Evolutionary conservation across 2,888 invertebrate genomes (phyloP), one percentile per base, ranked within the genome.

Genomic region (Falcaria lacertinaria): DNA sequence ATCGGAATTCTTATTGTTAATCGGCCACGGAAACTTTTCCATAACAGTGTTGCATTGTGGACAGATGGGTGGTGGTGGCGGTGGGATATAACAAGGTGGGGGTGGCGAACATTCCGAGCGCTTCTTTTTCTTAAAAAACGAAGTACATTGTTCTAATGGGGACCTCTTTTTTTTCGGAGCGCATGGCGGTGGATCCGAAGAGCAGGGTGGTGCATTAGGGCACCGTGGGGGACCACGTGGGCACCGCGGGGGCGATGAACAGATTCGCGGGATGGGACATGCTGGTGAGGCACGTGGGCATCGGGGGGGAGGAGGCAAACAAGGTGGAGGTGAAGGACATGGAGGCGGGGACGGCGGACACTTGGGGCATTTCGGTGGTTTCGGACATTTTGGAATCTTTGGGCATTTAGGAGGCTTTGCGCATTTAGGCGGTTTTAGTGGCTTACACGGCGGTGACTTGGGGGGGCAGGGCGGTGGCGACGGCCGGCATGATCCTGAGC

Each of bases 391-490:
- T 1, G 28, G 28, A 1, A 11, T 3, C 6, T 7, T 7, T 7
- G 28, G 28, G 11, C 28, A 28, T 28, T 28, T 28, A 7, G 28
- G 28, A 1, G 11, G 28, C 28, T 28, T 28, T 11, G 28, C 8
- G 11, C 28, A 28, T 15, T 38, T 15, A 16, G 34, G 19, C n/a
- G 28, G 6, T 11, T 28, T 28, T 11, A 2, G 28, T 11, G 28
- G 28, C 28, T 28, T 28, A 28, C 28, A 28, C 8, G 28, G 28
- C 6, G 19, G 16, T 33, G 34, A 25, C 1, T 40, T 15, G 8
- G 45, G 34, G 16, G 34, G 39, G 13, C 33, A 34, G 33, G 47
- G 15, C 14, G 45, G 46, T 25, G 48, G 40, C 4, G 50, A 48
- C 16, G 50, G 42, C 34, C 22, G 28, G 28, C 28, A 28, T 7